Evolutionary conservation across 1,140 invertebrate species (phyloP).

Genomic region (Drosophila ambigua): DNA sequence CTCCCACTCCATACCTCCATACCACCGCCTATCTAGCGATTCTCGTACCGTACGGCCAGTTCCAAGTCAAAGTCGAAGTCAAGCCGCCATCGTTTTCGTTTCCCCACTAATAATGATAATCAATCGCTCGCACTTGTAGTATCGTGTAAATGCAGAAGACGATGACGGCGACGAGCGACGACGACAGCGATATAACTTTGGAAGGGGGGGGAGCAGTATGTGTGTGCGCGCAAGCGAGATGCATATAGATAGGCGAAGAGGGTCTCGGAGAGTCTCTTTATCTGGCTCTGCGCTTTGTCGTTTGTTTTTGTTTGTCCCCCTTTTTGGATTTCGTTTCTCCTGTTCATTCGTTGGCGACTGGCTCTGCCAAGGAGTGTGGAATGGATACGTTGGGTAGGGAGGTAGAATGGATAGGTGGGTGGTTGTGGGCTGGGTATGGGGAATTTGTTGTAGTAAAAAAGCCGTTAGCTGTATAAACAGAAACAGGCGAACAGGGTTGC

Average conservation of each 20-base stretch:
- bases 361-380: too few species aligned
- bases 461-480: conserved; percentile 64
- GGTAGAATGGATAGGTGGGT: background rate
- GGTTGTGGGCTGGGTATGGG: conserved; percentile 14
- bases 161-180: conserved; percentile 21
- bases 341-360: too few species aligned
- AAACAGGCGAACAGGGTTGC: conserved; percentile 41
- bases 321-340: conserved; percentile 5
- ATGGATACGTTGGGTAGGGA: too few species aligned
- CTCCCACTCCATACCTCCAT: background rate
- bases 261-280: conserved; percentile 54
- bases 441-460: conserved; percentile 45
- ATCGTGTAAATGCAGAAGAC: conserved; percentile 56
- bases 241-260: conserved; percentile 37
- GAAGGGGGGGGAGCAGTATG: background rate
- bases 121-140: conserved; percentile 81
- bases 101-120: conserved; percentile 81
- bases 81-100: conserved; percentile 24
- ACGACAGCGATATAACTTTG: conserved; percentile 4
- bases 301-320: conserved; percentile 73
- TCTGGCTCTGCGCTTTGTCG: conserved; percentile 58
- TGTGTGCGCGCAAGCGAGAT: conserved; percentile 37
- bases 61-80: conserved; percentile 51
- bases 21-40: conserved; percentile 6
- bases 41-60: background rate